phyloP scores from a whole-genome alignment of 2,113 vertebrate species.

The Rafetus swinhoei region DNA sequence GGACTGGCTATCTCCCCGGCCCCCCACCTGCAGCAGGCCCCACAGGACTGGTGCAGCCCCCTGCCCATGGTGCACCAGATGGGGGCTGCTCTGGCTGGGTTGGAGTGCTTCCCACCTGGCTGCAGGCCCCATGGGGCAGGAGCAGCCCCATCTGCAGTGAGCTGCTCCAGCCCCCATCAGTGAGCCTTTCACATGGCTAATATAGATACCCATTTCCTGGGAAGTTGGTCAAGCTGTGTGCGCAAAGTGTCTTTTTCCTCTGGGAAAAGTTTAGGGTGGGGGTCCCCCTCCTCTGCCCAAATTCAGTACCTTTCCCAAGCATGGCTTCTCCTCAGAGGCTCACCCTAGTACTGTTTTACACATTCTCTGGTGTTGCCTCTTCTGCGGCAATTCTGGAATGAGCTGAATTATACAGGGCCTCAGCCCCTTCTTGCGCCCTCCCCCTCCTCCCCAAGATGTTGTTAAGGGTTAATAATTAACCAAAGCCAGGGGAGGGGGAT shows the following conservation, averaged over 20 bases:
- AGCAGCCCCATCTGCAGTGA: too few relatives aligned
- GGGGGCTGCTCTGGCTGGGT: too few relatives aligned
- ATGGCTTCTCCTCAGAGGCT: background rate
- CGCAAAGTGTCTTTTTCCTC: background rate
- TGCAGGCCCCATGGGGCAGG: too few relatives aligned
- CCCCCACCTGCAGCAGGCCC: too few relatives aligned
- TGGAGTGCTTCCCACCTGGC: too few relatives aligned
- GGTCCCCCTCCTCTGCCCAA: rapidly evolving
- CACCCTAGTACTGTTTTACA: rapidly evolving
- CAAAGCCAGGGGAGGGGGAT: rapidly evolving
- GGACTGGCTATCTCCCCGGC: too few relatives aligned
- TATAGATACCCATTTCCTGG: background rate
- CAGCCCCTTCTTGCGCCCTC: background rate
- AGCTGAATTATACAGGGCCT: background rate
- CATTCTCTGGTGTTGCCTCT: background rate
- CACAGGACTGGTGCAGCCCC: too few relatives aligned
- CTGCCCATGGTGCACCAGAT: too few relatives aligned
- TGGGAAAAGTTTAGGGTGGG: too few relatives aligned
- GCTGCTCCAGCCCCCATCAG: too few relatives aligned
- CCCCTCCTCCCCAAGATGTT: background rate
- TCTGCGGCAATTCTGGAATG: background rate
- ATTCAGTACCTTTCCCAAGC: too few relatives aligned
- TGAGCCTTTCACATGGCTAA: too few relatives aligned
- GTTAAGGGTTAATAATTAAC: background rate
- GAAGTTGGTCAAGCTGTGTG: background rate